These are phyloP conservation scores for Therioaphis trifolii DNA, from an alignment of 2,888 invertebrate genomes.

Conservation along the genomic window DNA sequence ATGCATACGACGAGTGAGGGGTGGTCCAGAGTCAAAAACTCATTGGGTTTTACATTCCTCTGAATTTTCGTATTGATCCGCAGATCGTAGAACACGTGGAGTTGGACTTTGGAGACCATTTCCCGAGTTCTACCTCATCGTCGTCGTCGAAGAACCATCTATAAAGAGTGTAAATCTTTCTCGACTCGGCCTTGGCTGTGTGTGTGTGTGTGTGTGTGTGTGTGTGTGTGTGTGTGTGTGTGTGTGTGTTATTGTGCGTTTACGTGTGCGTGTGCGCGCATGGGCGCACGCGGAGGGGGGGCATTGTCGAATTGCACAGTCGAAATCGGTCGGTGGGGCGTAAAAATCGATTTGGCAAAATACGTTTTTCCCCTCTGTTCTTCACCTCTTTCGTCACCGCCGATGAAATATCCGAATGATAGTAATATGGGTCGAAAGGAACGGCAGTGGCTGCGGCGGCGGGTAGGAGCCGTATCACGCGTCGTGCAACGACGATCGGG, in stretches of 20 bases:
- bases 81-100: not conserved
- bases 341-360: constrained; percentile 62
- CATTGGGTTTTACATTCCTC: too few relatives aligned
- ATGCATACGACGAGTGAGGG: too few relatives aligned
- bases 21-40: too few relatives aligned
- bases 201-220: not conserved
- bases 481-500: too few relatives aligned
- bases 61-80: too few relatives aligned
- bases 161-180: constrained; percentile 52
- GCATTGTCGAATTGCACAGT: constrained; percentile 50
- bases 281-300: not conserved
- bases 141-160: not conserved
- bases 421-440: constrained; percentile 28
- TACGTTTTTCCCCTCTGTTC: constrained; percentile 43
- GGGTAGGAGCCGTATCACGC: not conserved
- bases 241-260: too few relatives aligned
- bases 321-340: constrained; percentile 61
- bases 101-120: constrained; percentile 4
- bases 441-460: not conserved
- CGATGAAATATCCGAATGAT: constrained; percentile 14
- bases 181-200: not conserved
- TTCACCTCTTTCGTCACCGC: constrained; percentile 22
- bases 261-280: not conserved
- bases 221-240: not conserved
- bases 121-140: not conserved